Evolutionary conservation across 2,113 vertebrate species (phyloP).

Genomic region (Saimiri boliviensis): DNA sequence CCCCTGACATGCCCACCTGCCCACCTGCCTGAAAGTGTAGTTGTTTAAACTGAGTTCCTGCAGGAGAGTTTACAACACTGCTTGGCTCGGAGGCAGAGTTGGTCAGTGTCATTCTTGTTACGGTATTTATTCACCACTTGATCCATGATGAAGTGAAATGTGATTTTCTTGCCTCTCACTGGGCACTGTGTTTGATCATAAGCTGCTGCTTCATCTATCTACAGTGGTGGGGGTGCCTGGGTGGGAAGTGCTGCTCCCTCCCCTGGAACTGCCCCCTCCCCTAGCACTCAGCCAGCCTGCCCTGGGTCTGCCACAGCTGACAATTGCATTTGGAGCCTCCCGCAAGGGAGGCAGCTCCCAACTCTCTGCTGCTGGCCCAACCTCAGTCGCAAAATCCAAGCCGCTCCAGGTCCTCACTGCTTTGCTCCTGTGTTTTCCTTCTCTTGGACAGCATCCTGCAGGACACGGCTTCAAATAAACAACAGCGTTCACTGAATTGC

Average conservation of each 20-base stretch:
- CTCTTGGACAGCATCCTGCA: fast-evolving
- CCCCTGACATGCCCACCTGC: neutral
- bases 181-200: fast-evolving
- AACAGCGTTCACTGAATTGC: fast-evolving
- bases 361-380: fast-evolving
- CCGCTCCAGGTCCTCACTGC: neutral
- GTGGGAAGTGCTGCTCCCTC: neutral
- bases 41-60: fast-evolving
- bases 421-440: neutral
- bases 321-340: neutral
- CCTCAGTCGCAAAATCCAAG: neutral
- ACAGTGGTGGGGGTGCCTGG: fast-evolving
- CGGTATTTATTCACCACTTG: fast-evolving
- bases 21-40: fast-evolving
- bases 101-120: fast-evolving
- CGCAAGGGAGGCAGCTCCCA: neutral
- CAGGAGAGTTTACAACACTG: neutral
- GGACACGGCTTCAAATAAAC: neutral
- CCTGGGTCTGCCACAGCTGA: too few species aligned
- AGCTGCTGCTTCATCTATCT: too few species aligned
- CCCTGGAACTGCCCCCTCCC: neutral
- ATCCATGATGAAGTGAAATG: neutral
- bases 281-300: neutral
- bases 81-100: fast-evolving
- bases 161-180: neutral